Conservation (phyloP, 2,797 vertebrate species). For the Buphagus erythrorhynchus region DNA sequence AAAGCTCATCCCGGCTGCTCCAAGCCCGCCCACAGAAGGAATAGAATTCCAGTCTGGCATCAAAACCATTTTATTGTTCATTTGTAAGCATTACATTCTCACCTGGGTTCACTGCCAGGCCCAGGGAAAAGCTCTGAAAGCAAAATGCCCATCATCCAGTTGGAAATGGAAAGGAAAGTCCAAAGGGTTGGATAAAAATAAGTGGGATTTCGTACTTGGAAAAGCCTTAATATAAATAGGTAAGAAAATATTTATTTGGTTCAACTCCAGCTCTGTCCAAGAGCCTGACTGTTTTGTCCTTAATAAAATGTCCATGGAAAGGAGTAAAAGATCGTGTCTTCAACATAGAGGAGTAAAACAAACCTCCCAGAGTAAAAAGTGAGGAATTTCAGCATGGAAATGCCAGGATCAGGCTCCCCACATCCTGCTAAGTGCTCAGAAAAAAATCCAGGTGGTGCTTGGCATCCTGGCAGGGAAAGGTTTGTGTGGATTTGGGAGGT, state of each 20-base stretch:
- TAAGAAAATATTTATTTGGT: slow-evolving; percentile 62
- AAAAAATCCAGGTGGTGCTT: accelerated
- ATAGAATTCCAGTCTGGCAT: background rate
- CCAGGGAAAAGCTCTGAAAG: background rate
- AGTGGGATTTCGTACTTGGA: accelerated
- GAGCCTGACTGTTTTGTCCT: background rate
- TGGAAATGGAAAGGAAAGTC: background rate
- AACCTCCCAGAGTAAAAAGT: background rate
- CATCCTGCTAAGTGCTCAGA: background rate
- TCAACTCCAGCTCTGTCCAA: slow-evolving; percentile 34
- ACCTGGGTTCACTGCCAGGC: background rate
- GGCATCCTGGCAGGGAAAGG: background rate
- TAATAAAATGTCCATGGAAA: background rate
- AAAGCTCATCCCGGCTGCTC: background rate
- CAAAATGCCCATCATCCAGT: background rate
- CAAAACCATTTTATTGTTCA: background rate
- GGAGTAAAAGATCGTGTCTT: background rate
- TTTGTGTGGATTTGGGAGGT: accelerated
- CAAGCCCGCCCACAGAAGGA: accelerated
- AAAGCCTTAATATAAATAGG: background rate
- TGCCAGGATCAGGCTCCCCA: background rate
- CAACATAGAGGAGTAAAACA: background rate
- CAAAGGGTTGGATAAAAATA: background rate
- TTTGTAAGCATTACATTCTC: background rate
- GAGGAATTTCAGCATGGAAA: background rate